These are phyloP conservation scores for Oceanodroma leucorhoa DNA, from an alignment of 2,797 vertebrate genomes.

Conservation along the genomic window DNA sequence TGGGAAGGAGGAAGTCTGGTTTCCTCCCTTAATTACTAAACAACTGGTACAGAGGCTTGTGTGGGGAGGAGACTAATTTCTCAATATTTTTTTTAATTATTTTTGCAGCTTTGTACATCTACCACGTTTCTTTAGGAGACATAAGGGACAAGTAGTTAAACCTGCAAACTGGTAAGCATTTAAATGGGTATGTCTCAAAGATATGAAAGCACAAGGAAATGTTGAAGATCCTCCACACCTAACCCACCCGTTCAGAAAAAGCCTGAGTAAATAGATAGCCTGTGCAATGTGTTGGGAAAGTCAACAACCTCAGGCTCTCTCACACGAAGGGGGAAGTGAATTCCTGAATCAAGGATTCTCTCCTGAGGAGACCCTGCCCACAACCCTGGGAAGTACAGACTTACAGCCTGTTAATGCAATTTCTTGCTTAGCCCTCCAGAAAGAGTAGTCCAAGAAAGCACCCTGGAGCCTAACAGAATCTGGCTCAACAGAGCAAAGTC, in stretches of 20 bases:
- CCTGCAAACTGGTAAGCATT: neutral
- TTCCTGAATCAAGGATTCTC: constrained; percentile 23
- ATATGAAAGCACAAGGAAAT: neutral
- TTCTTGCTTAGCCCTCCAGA: neutral
- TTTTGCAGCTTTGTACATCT: neutral
- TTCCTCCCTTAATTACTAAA: constrained; percentile 72
- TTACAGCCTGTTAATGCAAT: neutral
- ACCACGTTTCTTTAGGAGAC: neutral
- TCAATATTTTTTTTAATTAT: neutral
- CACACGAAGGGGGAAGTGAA: neutral
- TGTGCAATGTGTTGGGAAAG: constrained; percentile 9
- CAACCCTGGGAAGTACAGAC: neutral
- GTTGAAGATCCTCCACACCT: neutral
- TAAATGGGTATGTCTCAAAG: neutral
- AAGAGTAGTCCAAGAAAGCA: neutral
- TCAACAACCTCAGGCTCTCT: neutral
- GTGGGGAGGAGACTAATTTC: neutral
- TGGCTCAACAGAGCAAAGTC: neutral
- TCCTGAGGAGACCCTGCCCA: constrained; percentile 11
- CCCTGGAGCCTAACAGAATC: neutral
- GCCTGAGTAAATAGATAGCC: constrained; percentile 55
- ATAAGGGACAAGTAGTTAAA: neutral
- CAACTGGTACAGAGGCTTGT: constrained; percentile 8
- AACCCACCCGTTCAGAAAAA: neutral
- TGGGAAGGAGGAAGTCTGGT: constrained; percentile 69